Conservation (phyloP, 2,888 invertebrate genomes). For the Hesperia comma region DNA sequence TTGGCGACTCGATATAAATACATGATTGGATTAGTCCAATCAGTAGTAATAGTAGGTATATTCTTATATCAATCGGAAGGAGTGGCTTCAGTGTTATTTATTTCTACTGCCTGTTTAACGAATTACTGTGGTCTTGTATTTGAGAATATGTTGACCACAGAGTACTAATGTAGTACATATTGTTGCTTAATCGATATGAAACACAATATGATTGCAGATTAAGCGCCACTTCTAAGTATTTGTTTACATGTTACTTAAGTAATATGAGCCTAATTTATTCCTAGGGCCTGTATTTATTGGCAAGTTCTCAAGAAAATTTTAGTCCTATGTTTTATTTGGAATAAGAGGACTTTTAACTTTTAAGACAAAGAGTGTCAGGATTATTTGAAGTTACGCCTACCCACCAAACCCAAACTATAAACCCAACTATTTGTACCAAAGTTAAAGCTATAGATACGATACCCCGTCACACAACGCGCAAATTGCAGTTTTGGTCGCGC, state of each 20-base stretch:
- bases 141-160: slow-evolving; percentile 19
- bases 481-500: too few species aligned
- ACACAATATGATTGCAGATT: slow-evolving; percentile 12
- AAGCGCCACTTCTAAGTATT: slow-evolving; percentile 11
- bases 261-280: not conserved
- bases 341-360: too few species aligned
- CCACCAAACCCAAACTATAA: too few species aligned
- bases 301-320: too few species aligned
- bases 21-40: not conserved
- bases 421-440: too few species aligned
- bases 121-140: slow-evolving; percentile 3
- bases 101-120: not conserved
- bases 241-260: slow-evolving; percentile 2
- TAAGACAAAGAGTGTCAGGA: too few species aligned
- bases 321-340: not conserved
- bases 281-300: too few species aligned
- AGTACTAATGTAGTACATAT: not conserved
- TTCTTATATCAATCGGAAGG: not conserved
- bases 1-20: too few species aligned
- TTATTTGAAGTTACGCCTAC: too few species aligned
- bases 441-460: too few species aligned
- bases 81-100: not conserved
- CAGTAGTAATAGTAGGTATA: not conserved
- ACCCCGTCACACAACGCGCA: too few species aligned
- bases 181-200: slow-evolving; percentile 26